Conservation (phyloP, 1,140 invertebrate genomes). For the Pemphigus obesinymphae region DNA sequence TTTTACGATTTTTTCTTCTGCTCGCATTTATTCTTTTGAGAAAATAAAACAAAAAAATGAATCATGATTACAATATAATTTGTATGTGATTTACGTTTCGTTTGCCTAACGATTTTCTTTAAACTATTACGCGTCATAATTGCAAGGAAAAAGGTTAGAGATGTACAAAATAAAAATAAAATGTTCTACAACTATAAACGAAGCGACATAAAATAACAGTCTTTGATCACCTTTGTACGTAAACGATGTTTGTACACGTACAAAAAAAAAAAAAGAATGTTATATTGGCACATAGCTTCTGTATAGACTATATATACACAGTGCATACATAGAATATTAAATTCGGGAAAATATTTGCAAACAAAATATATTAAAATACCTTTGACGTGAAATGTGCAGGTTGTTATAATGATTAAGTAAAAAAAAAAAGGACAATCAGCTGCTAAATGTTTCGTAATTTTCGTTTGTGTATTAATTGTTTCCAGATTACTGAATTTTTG, state of each 20-base stretch:
- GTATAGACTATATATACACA: not conserved
- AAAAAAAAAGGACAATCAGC: not conserved
- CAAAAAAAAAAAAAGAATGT: not conserved
- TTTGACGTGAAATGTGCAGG: not conserved
- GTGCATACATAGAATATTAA: not conserved
- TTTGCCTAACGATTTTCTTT: not conserved
- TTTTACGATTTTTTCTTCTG: no score
- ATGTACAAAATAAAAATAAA: not conserved
- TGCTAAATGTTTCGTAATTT: not conserved
- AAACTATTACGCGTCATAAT: not conserved
- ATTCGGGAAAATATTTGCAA: not conserved
- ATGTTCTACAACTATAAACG: not conserved
- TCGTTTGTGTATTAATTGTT: not conserved
- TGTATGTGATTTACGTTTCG: not conserved
- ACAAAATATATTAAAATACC: slow-evolving; percentile 8
- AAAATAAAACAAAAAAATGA: not conserved
- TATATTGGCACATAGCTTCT: not conserved
- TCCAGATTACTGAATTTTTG: not conserved
- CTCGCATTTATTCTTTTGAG: no score
- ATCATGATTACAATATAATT: not conserved
- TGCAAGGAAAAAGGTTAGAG: not conserved
- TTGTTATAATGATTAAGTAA: not conserved
- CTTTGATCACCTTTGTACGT: slow-evolving; percentile 22
- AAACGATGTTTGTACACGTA: slow-evolving; percentile 21
- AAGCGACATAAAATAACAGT: not conserved